Percentiles rank a stretch among this genome's conserved stretches.
Evolutionary conservation across 1,140 invertebrate species (phyloP).

Genomic region (Drosophila carrolli): DNA sequence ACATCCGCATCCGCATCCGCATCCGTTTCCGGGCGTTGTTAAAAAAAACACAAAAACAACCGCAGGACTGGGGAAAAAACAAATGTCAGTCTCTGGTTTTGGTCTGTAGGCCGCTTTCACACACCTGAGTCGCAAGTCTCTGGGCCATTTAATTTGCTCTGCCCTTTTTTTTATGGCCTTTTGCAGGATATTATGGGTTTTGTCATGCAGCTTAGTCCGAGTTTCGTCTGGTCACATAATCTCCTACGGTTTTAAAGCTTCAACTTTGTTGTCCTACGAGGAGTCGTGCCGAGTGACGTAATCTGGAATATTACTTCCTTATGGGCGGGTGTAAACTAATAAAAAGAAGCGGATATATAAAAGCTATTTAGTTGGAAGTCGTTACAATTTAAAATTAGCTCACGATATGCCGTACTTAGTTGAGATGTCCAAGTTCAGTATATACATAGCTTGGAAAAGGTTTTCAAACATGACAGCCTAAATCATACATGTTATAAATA

Average conservation of each 20-base stretch:
- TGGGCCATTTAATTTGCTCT: constrained; percentile 40
- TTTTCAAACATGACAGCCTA: too few species aligned
- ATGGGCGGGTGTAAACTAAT: constrained; percentile 37
- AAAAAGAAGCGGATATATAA: constrained; percentile 29
- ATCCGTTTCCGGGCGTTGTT: constrained; percentile 45
- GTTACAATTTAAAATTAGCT: constrained; percentile 36
- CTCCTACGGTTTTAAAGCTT: constrained; percentile 26
- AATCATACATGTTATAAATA: too few species aligned
- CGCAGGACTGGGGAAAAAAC: constrained; percentile 8
- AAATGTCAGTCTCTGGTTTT: constrained; percentile 43
- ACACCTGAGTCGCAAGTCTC: constrained; percentile 38
- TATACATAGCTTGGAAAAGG: too few species aligned
- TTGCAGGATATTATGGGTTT: constrained; percentile 43
- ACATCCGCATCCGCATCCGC: constrained; percentile 68
- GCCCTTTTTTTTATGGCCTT: constrained; percentile 32
- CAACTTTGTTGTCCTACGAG: constrained; percentile 34
- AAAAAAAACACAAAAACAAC: constrained; percentile 14
- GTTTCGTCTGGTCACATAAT: constrained; percentile 28
- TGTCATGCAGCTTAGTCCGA: constrained; percentile 25
- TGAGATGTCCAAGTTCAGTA: too few species aligned
- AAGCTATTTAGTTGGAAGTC: constrained; percentile 34
- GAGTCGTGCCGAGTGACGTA: constrained; percentile 26
- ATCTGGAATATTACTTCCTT: constrained; percentile 35
- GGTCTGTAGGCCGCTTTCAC: constrained; percentile 8
- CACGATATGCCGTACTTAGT: constrained; percentile 16